A percentile compares a stretch with the other conserved stretches of the same genome.
Conservation (phyloP, 1,140 invertebrate species). For the Anadara kagoshimensis region DNA sequence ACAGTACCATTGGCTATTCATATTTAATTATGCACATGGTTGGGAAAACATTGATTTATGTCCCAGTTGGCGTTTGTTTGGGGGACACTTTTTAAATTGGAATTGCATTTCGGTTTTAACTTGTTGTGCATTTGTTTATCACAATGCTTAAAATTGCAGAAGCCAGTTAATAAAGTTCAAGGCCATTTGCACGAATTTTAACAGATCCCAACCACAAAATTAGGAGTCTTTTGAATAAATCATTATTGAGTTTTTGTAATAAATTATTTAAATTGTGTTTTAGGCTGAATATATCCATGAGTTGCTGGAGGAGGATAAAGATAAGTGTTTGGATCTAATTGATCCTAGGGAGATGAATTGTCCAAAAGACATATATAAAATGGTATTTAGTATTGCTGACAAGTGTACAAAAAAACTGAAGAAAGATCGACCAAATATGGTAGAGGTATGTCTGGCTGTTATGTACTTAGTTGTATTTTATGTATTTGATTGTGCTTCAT, state of each 20-base stretch:
- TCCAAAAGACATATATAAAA: conserved; percentile 19
- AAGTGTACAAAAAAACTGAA: conserved; percentile 33
- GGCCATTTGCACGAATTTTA: background rate
- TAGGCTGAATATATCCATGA: conserved; percentile 40
- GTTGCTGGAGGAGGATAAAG: conserved; percentile 26
- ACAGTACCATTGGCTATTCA: too few relatives aligned
- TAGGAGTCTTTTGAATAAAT: too few relatives aligned
- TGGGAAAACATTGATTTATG: too few relatives aligned
- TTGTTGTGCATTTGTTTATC: too few relatives aligned
- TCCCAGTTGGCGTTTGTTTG: too few relatives aligned
- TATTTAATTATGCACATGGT: too few relatives aligned
- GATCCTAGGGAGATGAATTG: conserved; percentile 29
- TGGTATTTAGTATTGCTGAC: conserved; percentile 24
- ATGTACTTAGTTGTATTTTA: too few relatives aligned
- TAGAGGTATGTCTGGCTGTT: conserved; percentile 28
- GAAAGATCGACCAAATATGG: conserved; percentile 42
- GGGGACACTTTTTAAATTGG: too few relatives aligned
- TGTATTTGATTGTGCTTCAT: too few relatives aligned
- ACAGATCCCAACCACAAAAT: background rate
- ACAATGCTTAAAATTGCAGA: background rate
- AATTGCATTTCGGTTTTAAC: too few relatives aligned
- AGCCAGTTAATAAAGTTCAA: background rate
- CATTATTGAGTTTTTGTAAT: too few relatives aligned
- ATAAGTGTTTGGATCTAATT: conserved; percentile 22
- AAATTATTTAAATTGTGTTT: too few relatives aligned